Evolutionary conservation across 2,888 invertebrate genomes (phyloP).

Genomic region (Chouioia cunea): DNA sequence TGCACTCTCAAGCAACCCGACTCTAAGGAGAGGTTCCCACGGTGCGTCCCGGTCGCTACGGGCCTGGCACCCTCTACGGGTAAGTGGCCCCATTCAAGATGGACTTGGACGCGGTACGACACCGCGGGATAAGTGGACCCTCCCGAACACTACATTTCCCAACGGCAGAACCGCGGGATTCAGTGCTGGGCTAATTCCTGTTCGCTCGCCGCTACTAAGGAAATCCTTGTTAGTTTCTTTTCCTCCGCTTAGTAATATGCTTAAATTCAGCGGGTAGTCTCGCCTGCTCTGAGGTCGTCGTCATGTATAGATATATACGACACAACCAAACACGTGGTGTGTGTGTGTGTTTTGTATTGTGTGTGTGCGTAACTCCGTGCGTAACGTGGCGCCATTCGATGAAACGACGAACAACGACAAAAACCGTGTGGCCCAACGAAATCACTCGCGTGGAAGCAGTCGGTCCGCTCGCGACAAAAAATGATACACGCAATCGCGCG

Average conservation of each 20-base stretch:
- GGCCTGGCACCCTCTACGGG: constrained; percentile 73
- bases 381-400: no score
- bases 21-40: constrained; percentile 71
- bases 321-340: background rate
- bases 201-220: constrained; percentile 77
- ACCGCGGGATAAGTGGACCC: constrained; percentile 60
- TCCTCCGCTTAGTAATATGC: constrained; percentile 80
- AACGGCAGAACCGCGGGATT: constrained; percentile 68
- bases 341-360: no score
- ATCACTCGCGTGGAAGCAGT: no score
- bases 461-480: no score
- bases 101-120: constrained; percentile 67
- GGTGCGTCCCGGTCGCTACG: constrained; percentile 67
- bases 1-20: constrained; percentile 74
- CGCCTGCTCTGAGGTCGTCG: constrained; percentile 68
- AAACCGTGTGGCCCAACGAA: no score
- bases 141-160: constrained; percentile 73
- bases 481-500: no score
- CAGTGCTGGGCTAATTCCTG: constrained; percentile 75
- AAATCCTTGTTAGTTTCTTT: constrained; percentile 78
- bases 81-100: constrained; percentile 70
- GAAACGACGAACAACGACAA: no score
- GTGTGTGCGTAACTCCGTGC: no score
- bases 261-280: constrained; percentile 70
- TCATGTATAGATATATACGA: background rate